These are phyloP conservation scores for Hippocampus guttulatus DNA, from an alignment of 2,113 vertebrate species.

Conservation along the genomic window DNA sequence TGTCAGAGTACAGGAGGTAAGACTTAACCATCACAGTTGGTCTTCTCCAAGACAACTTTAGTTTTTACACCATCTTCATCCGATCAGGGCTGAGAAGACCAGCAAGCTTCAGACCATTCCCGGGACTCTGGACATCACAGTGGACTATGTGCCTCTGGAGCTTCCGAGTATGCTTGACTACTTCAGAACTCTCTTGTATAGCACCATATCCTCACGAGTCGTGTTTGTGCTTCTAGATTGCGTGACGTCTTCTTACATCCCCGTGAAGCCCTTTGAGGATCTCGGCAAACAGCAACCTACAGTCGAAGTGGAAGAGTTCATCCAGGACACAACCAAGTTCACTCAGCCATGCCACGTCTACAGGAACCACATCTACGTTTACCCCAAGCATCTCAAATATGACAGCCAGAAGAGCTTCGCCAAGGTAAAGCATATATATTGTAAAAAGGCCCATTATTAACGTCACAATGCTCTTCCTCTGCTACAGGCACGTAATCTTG, in stretches of 20 bases:
- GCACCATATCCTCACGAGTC: not conserved
- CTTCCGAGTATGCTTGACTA: constrained; percentile 81
- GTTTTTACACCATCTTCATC: not conserved
- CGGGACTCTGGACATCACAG: constrained; percentile 83
- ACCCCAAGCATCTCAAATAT: constrained; percentile 95
- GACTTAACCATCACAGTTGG: not conserved
- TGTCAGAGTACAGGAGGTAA: constrained; percentile 89
- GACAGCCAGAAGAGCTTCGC: constrained; percentile 96
- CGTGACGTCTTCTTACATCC: constrained; percentile 90
- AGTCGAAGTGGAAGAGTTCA: constrained; percentile 93
- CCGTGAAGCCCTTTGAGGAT: constrained; percentile 89
- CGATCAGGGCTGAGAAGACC: constrained; percentile 85
- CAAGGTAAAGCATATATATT: constrained; percentile 75
- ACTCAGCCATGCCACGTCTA: constrained; percentile 89
- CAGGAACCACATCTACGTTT: constrained; percentile 96
- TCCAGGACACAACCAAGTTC: constrained; percentile 86
- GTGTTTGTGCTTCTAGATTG: constrained; percentile 74
- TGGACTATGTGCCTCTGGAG: constrained; percentile 90
- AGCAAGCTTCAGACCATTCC: constrained; percentile 94
- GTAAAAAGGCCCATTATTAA: not conserved
- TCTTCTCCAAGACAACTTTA: not conserved
- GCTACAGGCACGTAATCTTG: constrained; percentile 90
- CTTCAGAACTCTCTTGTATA: not conserved
- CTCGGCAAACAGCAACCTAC: constrained; percentile 78
- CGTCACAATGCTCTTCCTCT: constrained; percentile 38